Percentiles rank a stretch among this genome's conserved stretches.
phyloP scores from a whole-genome alignment of 1,140 invertebrate species.

The Tetragonula clypearis region DNA sequence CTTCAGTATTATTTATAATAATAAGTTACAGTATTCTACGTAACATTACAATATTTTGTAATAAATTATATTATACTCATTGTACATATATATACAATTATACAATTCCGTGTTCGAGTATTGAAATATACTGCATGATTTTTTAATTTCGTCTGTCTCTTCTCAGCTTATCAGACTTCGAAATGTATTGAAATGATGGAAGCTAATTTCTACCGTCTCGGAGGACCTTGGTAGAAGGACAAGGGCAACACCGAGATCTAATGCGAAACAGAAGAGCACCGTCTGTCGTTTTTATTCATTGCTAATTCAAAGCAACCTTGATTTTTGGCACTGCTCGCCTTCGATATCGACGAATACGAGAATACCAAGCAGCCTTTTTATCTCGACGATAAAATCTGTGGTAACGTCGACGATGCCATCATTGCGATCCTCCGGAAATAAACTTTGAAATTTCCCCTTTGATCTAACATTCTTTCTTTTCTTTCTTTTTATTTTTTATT shows the following conservation, averaged over 20 bases:
- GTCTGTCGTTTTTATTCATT: constrained; percentile 51
- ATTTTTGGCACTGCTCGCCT: constrained; percentile 58
- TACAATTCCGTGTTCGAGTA: neutral
- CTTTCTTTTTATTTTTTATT: too few species aligned
- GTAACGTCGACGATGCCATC: constrained; percentile 17
- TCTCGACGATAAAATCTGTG: constrained; percentile 49
- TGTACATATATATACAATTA: neutral
- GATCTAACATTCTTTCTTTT: neutral
- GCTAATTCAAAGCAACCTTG: constrained; percentile 63
- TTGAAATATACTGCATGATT: neutral
- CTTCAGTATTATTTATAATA: too few species aligned
- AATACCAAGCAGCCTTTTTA: constrained; percentile 51
- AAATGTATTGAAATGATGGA: constrained; percentile 14
- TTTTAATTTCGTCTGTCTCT: neutral
- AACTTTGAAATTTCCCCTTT: neutral
- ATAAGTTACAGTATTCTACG: too few species aligned
- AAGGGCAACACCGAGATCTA: constrained; percentile 22
- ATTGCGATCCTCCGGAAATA: constrained; percentile 34
- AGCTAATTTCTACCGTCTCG: constrained; percentile 15
- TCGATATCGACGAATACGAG: constrained; percentile 47
- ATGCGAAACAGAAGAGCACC: neutral
- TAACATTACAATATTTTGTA: too few species aligned
- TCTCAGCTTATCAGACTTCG: neutral
- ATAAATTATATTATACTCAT: too few species aligned
- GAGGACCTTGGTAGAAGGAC: constrained; percentile 37